These are phyloP conservation scores for Carpatolechia fugitivella DNA, from an alignment of 2,888 invertebrate genomes.

Conservation along the genomic window DNA sequence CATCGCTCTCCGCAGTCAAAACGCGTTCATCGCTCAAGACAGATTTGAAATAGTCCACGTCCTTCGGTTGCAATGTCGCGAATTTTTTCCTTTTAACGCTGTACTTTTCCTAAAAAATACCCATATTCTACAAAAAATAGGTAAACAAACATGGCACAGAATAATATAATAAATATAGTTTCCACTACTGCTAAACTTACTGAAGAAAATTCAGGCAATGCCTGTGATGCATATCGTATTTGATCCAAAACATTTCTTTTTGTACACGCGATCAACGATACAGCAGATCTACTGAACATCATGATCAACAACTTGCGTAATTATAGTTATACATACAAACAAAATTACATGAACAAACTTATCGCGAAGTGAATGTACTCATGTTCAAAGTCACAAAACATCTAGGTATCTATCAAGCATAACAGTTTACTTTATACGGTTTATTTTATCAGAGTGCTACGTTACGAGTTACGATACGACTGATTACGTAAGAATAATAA, in stretches of 20 bases:
- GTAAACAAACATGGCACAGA: neutral
- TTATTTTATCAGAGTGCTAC: too few species aligned
- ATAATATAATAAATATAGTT: too few species aligned
- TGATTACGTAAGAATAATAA: too few species aligned
- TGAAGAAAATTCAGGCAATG: slow-evolving; percentile 3
- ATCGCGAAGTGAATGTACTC: too few species aligned
- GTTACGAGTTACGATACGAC: too few species aligned
- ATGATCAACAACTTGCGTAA: neutral
- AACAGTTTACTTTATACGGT: too few species aligned
- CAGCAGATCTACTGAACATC: slow-evolving; percentile 4
- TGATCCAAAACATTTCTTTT: neutral
- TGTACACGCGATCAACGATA: neutral
- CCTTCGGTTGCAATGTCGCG: slow-evolving; percentile 71
- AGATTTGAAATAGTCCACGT: slow-evolving; percentile 83
- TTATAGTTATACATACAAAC: too few species aligned
- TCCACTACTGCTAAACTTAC: slow-evolving; percentile 1
- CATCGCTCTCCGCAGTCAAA: slow-evolving; percentile 86
- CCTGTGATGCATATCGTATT: slow-evolving; percentile 5
- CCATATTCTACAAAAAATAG: neutral
- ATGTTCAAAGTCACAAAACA: too few species aligned
- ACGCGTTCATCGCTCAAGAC: slow-evolving; percentile 83
- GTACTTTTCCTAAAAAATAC: slow-evolving; percentile 76
- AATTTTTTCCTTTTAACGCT: slow-evolving; percentile 82
- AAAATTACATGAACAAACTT: too few species aligned
- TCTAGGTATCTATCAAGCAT: too few species aligned